Conservation (phyloP, 2,797 vertebrate species). For the Clamator glandarius region DNA sequence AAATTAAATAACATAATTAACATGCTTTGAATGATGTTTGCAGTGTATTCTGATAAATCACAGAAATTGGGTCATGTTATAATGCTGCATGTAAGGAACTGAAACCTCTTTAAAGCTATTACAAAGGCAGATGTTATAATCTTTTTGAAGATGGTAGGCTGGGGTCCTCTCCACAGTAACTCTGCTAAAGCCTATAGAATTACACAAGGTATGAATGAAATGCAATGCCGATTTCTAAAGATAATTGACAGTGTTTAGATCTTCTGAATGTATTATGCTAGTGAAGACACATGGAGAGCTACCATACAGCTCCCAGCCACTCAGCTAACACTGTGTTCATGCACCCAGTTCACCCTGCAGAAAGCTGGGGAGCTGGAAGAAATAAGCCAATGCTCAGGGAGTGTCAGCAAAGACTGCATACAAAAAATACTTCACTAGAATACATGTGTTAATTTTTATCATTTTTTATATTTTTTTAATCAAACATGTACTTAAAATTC, state of each 20-base stretch:
- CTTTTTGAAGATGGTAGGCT: neutral
- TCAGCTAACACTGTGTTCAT: neutral
- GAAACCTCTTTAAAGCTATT: neutral
- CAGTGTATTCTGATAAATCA: neutral
- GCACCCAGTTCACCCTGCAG: fast-evolving
- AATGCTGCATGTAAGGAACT: neutral
- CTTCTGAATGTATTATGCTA: neutral
- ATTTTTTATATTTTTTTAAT: neutral
- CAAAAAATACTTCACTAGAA: neutral
- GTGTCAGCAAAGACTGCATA: neutral
- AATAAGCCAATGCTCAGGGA: neutral
- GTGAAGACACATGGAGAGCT: neutral
- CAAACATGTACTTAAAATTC: neutral
- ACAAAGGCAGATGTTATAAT: neutral
- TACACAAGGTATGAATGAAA: neutral
- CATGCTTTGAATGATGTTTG: neutral
- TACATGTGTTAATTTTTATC: neutral
- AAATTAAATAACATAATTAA: neutral
- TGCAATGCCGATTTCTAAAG: neutral
- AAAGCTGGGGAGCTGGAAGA: neutral
- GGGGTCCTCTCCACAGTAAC: neutral
- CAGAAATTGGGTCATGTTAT: neutral
- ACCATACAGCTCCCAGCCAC: neutral
- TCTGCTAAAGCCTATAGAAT: neutral
- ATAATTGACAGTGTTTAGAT: neutral